Evolutionary conservation across 1,140 invertebrate species (phyloP), one percentile per base, ranked within the genome.

Genomic region (Zaprionus lachaisei): DNA sequence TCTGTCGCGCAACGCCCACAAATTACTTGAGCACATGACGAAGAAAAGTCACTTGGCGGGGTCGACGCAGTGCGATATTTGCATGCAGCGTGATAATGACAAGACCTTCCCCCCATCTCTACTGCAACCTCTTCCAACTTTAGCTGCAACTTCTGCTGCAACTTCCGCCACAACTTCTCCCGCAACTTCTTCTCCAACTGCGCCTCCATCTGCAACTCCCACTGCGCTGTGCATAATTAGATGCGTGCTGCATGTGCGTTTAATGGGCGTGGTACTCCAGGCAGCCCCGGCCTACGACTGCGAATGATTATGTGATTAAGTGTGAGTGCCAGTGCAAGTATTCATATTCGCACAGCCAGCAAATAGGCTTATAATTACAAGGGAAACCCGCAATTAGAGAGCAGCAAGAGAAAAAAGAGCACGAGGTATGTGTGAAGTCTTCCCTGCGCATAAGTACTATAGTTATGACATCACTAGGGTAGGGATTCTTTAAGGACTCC

Each of bases 171-270:
- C n/a, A 55, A 28, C 34, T 63, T 38, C n/a, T 7, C 24, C 31
- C 61, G 3, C 38, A 60, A 37, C 56, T 67, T 28, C 34, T 11
- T 24, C 56, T 61, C 2, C 31, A 12, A 34, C 49, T 55, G 11
- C 58, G 24, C 9, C 17, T 44, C 17, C 38, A 2, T 15, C 38
- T 69, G 17, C 58, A 26, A 47, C 61, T 57, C 4, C 54, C 9
- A 55, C 38, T 55, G 17, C 61, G 64, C 71, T 72, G 49, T 79
- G 84, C 85, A 76, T 89, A 89, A 89, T 89, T 89, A 89, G 84
- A 79, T 77, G 83, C 78, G 84, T 87, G 83, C 72, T 86, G 65
- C 78, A 79, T 79, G 72, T 80, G 41, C 41, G 76, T 79, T 65
- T 66, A 41, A 47, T 67, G 83, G 81, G 83, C 83, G 83, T 81